Conservation (phyloP, 1,140 invertebrate species). For the Papilio glaucus region DNA sequence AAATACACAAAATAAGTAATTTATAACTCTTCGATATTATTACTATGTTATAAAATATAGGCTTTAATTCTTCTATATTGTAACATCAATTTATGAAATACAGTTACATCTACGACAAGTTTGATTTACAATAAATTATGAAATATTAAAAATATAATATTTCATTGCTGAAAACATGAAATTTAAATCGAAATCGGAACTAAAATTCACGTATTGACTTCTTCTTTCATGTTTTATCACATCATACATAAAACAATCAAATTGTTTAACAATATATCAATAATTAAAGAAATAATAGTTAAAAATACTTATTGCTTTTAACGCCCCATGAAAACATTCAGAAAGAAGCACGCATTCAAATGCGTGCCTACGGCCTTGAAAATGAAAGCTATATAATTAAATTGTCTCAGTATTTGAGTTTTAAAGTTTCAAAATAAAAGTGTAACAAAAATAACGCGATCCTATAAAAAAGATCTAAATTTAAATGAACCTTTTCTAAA, state of each 20-base stretch:
- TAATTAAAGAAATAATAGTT: no score
- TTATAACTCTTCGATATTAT: constrained; percentile 30
- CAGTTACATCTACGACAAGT: no score
- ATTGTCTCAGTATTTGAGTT: neutral
- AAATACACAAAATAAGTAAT: constrained; percentile 50
- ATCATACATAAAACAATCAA: no score
- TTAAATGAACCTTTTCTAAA: neutral
- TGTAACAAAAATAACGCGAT: neutral
- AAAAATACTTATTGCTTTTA: no score
- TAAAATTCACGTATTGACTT: no score
- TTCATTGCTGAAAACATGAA: no score
- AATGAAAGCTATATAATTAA: neutral
- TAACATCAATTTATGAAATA: neutral
- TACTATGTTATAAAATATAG: neutral
- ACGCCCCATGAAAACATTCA: neutral
- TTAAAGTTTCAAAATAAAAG: neutral
- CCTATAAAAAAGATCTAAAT: neutral
- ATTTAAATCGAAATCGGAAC: no score
- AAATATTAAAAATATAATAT: no score
- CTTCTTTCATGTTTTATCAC: no score
- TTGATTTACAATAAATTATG: no score
- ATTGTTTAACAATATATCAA: no score
- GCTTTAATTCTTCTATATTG: neutral
- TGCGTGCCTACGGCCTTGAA: neutral
- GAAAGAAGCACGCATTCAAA: neutral